phyloP scores from a whole-genome alignment of 2,797 vertebrate genomes.

The Poeciliopsis gracilis region DNA sequence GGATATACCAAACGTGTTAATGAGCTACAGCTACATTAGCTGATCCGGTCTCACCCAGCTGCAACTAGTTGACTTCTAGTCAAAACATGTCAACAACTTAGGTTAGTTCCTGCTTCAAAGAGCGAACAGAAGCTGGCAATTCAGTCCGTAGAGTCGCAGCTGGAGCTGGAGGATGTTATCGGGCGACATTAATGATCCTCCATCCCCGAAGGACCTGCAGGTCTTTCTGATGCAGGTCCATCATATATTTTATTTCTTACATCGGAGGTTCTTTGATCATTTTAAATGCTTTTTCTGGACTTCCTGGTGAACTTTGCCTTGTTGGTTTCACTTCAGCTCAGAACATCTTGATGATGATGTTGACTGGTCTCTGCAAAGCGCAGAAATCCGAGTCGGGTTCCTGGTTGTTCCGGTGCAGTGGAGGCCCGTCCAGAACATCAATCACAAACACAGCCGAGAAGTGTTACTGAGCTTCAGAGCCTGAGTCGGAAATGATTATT shows the following conservation, averaged over 20 bases:
- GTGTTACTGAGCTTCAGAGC: too few relatives aligned
- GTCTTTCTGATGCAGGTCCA: background rate
- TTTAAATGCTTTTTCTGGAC: background rate
- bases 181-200: background rate
- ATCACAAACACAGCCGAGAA: too few relatives aligned
- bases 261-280: background rate
- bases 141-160: background rate
- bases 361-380: background rate
- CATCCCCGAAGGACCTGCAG: background rate
- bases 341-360: background rate
- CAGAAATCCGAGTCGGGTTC: too few relatives aligned
- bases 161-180: background rate
- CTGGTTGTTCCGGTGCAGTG: too few relatives aligned
- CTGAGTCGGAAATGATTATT: too few relatives aligned
- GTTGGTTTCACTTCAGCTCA: background rate
- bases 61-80: background rate
- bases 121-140: background rate
- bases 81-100: background rate
- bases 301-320: background rate
- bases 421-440: too few relatives aligned
- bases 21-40: slow-evolving; percentile 4
- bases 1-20: background rate
- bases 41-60: background rate
- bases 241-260: background rate
- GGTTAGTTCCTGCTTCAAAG: background rate